phyloP scores from a whole-genome alignment of 2,797 vertebrate species.

The Erpetoichthys calabaricus region DNA sequence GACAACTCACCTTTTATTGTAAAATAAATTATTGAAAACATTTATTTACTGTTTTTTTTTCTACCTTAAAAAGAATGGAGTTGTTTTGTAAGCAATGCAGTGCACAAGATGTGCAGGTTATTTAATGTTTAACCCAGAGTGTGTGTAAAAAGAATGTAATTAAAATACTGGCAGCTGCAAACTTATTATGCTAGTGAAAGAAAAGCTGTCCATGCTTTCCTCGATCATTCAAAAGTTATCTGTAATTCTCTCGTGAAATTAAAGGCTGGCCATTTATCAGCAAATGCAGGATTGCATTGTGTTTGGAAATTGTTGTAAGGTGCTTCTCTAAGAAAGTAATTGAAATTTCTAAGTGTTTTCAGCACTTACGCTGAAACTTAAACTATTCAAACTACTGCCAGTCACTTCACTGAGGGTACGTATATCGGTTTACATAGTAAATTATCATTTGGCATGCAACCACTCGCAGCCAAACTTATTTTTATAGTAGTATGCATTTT shows the following conservation, averaged over 20 bases:
- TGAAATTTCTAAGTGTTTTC: conserved; percentile 35
- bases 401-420: no score
- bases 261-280: conserved; percentile 57
- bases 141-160: conserved; percentile 78
- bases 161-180: conserved; percentile 70
- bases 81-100: conserved; percentile 49
- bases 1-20: conserved; percentile 66
- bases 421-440: no score
- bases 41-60: conserved; percentile 33
- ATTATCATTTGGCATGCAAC: no score
- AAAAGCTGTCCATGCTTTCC: conserved; percentile 50
- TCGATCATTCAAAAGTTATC: conserved; percentile 57
- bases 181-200: conserved; percentile 60
- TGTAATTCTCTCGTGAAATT: conserved; percentile 62
- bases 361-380: conserved; percentile 29
- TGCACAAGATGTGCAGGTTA: conserved; percentile 43
- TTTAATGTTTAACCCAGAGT: conserved; percentile 67
- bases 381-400: no score
- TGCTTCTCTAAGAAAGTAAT: conserved; percentile 42
- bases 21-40: conserved; percentile 73
- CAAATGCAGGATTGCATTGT: conserved; percentile 48
- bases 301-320: conserved; percentile 43
- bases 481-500: no score
- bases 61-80: conserved; percentile 44
- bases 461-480: no score